Conservation (phyloP, 2,113 vertebrate genomes). For the Odocoileus virginianus region DNA sequence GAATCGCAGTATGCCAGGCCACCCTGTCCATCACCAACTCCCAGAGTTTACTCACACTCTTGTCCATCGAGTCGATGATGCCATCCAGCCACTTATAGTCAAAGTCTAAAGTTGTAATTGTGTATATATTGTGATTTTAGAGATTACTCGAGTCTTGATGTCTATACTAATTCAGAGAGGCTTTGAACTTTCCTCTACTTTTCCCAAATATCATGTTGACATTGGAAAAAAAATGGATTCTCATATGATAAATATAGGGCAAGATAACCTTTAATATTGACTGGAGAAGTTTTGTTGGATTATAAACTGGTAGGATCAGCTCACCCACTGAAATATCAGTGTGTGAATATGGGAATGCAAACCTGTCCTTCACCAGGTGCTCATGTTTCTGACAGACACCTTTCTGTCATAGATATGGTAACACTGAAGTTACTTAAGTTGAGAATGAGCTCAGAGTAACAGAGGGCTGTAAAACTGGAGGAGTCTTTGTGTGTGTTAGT, state of each 20-base stretch:
- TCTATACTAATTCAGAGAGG: neutral
- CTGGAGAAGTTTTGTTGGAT: neutral
- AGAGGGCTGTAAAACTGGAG: neutral
- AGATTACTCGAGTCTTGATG: neutral
- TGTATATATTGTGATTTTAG: neutral
- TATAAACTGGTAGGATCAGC: neutral
- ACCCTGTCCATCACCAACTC: too few species aligned
- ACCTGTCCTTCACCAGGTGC: neutral
- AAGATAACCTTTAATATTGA: neutral
- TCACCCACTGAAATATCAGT: neutral
- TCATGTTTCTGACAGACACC: neutral
- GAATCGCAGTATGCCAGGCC: too few species aligned
- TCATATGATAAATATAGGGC: neutral
- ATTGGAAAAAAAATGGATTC: neutral
- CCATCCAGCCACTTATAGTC: neutral
- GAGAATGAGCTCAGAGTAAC: neutral
- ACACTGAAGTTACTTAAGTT: neutral
- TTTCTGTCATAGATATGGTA: neutral
- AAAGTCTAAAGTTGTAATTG: neutral
- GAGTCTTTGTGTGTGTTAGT: neutral
- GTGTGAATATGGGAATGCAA: neutral
- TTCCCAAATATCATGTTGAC: neutral
- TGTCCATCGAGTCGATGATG: too few species aligned
- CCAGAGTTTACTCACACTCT: too few species aligned
- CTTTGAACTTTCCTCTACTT: neutral